Percentiles rank a stretch among this genome's conserved stretches.
Evolutionary conservation across 2,113 vertebrate species (phyloP).

Genomic region (Elephantulus edwardii): DNA sequence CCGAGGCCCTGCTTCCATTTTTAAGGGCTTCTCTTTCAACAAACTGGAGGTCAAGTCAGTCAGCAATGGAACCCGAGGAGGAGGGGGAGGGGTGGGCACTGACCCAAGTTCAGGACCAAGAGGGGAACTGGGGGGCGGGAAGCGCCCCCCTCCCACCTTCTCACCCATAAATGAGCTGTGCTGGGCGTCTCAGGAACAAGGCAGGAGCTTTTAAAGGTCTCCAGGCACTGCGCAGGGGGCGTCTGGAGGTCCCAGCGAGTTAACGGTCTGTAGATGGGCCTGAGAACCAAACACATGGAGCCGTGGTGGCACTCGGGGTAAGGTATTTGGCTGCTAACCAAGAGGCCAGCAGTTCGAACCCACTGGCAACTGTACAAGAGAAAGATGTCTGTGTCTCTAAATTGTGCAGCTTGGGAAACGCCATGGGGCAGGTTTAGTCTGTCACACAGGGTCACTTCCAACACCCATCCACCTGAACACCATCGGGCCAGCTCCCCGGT

Average conservation of each 20-base stretch:
- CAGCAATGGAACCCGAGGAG: slow-evolving; percentile 78
- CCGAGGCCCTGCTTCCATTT: slow-evolving; percentile 75
- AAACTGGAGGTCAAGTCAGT: slow-evolving; percentile 70
- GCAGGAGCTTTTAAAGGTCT: background rate
- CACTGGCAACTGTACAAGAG: too few species aligned
- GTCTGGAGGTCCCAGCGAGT: slow-evolving; percentile 22
- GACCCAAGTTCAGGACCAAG: slow-evolving; percentile 72
- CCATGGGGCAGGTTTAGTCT: background rate
- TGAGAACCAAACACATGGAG: background rate
- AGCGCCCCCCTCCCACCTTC: slow-evolving; percentile 24
- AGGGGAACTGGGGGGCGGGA: slow-evolving; percentile 56
- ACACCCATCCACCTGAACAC: background rate
- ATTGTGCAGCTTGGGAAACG: background rate
- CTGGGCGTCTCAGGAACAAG: background rate
- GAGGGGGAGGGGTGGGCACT: background rate
- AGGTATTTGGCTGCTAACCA: background rate
- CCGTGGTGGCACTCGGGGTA: background rate
- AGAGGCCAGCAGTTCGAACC: background rate
- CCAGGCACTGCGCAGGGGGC: rapidly evolving
- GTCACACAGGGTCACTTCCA: background rate
- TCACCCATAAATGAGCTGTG: background rate
- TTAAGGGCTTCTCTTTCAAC: slow-evolving; percentile 69
- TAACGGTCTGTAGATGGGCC: background rate
- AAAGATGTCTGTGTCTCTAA: background rate
- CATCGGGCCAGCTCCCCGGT: rapidly evolving